phyloP scores from a whole-genome alignment of 1,140 invertebrate species.

The Zaprionus taronus region DNA sequence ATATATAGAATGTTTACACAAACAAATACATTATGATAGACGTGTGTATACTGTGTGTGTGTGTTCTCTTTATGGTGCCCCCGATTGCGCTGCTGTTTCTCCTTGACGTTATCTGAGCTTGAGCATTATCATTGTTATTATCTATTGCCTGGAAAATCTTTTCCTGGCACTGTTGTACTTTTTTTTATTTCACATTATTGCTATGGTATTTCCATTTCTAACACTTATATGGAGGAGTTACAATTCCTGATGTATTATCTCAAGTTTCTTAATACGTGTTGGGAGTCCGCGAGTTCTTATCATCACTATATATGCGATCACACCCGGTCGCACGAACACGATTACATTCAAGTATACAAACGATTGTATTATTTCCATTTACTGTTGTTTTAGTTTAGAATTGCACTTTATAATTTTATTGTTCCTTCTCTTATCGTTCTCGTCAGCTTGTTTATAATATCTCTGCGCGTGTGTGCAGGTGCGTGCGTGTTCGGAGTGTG shows the following conservation, averaged over 20 bases:
- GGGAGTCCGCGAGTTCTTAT: slow-evolving; percentile 32
- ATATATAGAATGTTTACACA: slow-evolving; percentile 19
- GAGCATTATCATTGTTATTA: slow-evolving; percentile 7
- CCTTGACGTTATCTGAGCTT: slow-evolving; percentile 11
- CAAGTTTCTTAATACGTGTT: slow-evolving; percentile 31
- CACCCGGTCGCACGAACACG: background rate
- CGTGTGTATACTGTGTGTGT: background rate
- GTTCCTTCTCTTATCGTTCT: slow-evolving; percentile 31
- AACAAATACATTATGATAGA: slow-evolving; percentile 20
- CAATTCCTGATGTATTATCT: slow-evolving; percentile 31
- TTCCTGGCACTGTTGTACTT: slow-evolving; percentile 9
- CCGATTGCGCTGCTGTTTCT: slow-evolving; percentile 2
- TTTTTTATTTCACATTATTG: slow-evolving; percentile 8
- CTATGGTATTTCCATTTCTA: background rate
- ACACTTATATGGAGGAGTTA: slow-evolving; percentile 14
- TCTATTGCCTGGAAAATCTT: slow-evolving; percentile 6
- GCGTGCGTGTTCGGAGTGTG: background rate
- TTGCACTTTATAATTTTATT: slow-evolving; percentile 67
- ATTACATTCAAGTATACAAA: background rate
- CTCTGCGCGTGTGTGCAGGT: background rate
- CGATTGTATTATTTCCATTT: slow-evolving; percentile 32
- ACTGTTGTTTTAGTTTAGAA: slow-evolving; percentile 53
- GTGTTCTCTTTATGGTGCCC: background rate
- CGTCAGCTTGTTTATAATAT: slow-evolving; percentile 22
- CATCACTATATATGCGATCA: slow-evolving; percentile 4